Percentiles rank a stretch among this genome's conserved stretches.
phyloP scores from a whole-genome alignment of 2,797 vertebrate genomes.

The Pagetopsis macropterus region DNA sequence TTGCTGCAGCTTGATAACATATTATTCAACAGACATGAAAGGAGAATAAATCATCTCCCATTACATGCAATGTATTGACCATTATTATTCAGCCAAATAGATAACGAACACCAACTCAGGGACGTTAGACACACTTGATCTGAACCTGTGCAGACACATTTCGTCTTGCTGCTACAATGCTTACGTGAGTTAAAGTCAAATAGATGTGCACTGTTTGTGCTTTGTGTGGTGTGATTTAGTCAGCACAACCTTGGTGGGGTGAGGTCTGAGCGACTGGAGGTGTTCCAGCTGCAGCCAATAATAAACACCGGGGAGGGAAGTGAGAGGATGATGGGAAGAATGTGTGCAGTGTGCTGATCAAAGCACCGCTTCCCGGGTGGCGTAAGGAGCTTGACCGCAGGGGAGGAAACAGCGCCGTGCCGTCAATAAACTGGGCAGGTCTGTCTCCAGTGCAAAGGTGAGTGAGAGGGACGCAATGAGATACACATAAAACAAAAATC shows the following conservation, averaged over 20 bases:
- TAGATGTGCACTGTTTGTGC: constrained; percentile 35
- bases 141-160: not conserved
- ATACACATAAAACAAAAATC: constrained; percentile 1
- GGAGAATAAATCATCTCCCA: constrained; percentile 1
- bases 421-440: constrained; percentile 46
- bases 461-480: constrained; percentile 28
- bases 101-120: not conserved
- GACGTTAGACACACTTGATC: not conserved
- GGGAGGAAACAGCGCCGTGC: constrained; percentile 45
- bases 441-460: constrained; percentile 28
- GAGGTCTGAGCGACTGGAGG: constrained; percentile 57
- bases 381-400: constrained; percentile 56
- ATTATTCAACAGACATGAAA: not conserved
- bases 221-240: constrained; percentile 46
- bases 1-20: not conserved
- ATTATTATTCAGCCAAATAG: not conserved
- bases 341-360: constrained; percentile 71
- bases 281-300: constrained; percentile 74
- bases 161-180: not conserved
- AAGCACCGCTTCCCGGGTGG: constrained; percentile 63
- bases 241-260: constrained; percentile 59
- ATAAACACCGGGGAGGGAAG: constrained; percentile 67
- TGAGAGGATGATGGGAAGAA: constrained; percentile 73
- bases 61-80: not conserved
- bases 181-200: constrained; percentile 31